Base-by-base conservation (phyloP, 2,113 vertebrate genomes). In the Phrynosoma platyrhinos region DNA sequence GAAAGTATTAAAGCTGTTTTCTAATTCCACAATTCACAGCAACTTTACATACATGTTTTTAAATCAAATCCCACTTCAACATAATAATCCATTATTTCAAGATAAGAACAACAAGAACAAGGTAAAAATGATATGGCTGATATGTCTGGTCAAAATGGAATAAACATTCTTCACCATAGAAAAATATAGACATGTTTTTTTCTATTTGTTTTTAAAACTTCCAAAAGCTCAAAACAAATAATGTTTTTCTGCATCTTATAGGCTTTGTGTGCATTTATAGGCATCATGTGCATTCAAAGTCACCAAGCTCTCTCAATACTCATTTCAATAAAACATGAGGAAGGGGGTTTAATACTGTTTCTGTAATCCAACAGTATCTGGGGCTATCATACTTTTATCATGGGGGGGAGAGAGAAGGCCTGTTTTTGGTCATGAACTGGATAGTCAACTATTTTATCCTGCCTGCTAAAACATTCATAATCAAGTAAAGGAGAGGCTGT, bases 401-500 rank as follows among this genome's bases (percentile, higher is more conserved):
- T 83, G n/a, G 42, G 36, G 82, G 9, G 1, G 8, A 55, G 1
- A 4, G 36, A 36, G 36, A 36, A 36, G 6, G 84, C 0, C 0
- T 9, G 47, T 94, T 81, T 86, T 47, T 91, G 88, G 27, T 74
- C 25, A 89, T 25, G 23, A 83, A 82, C 83, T 86, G 85, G 90
- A 89, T 85, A 71, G 47, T 87, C 16, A 0, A 0, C 23, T 84
- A 79, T 21, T 55, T 78, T 36, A 55, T 42, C 9, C 12, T 82
- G 88, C 77, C 69, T 90, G 40, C n/a, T 36, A 91, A 92, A 90
- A 75, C 68, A 78, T 58, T 69, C 71, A 85, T 42, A 27, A 83
- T 25, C 23, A 14, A 64, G 42, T 13, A 4, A 47, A 66, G 47
- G 75, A 16, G 18, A 79, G 42, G 36, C 27, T 21, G 77, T 47